These are phyloP conservation scores for Sinocyclocheilus anshuiensis DNA, from an alignment of 2,113 vertebrate species.

Conservation along the genomic window DNA sequence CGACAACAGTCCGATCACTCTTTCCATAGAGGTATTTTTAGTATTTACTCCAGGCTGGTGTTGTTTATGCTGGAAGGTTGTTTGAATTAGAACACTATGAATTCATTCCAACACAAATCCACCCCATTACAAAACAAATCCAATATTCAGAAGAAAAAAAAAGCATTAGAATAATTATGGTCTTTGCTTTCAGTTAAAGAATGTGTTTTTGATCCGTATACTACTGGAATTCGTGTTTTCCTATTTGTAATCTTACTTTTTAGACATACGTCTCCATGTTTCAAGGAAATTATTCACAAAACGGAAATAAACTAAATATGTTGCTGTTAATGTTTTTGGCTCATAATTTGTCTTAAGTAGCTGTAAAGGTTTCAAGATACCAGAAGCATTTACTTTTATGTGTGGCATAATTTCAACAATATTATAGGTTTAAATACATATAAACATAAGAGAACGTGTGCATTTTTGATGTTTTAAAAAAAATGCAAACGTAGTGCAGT, in stretches of 20 bases:
- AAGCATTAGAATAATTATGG: background rate
- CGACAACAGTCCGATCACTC: slow-evolving; percentile 10
- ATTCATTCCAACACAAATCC: background rate
- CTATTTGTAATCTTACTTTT: slow-evolving; percentile 28
- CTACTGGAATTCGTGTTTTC: slow-evolving; percentile 42
- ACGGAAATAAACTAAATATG: slow-evolving; percentile 53
- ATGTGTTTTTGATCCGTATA: slow-evolving; percentile 31
- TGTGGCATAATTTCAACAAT: no score
- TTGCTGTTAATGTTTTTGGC: slow-evolving; percentile 23
- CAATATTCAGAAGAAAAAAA: background rate
- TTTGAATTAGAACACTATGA: slow-evolving; percentile 25
- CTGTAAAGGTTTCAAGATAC: no score
- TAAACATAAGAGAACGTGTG: no score
- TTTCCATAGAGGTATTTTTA: slow-evolving; percentile 9
- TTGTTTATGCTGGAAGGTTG: background rate
- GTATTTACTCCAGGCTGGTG: background rate
- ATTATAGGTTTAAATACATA: no score
- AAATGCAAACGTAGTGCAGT: no score
- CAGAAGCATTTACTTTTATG: no score
- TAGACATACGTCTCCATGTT: slow-evolving; percentile 48
- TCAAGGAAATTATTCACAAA: slow-evolving; percentile 27
- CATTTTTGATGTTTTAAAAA: no score
- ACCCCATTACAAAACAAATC: background rate
- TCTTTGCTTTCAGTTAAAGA: slow-evolving; percentile 46
- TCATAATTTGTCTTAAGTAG: background rate